Base-by-base conservation (phyloP, 2,888 invertebrate species). In the Caenorhabditis sinica region DNA sequence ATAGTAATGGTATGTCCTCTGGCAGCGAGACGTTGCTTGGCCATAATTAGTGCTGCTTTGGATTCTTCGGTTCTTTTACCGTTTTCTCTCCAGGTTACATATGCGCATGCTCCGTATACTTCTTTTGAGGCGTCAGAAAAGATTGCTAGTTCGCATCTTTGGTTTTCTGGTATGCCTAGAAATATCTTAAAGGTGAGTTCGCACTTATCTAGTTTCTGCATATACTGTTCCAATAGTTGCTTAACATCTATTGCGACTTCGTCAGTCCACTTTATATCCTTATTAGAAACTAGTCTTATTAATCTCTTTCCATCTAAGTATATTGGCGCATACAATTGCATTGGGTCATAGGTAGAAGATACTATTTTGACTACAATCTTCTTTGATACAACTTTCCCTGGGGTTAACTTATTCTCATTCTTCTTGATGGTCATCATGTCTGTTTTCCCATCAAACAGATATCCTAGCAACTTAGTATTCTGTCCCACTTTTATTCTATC, bases 71-170 rank as follows among this genome's bases (percentile, higher is more conserved):
- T n/a, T n/a, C n/a, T n/a, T n/a, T n/a, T n/a, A n/a, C n/a, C n/a
- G n/a, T 56, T 65, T 0, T 75, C 33, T n/a, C 6, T 11, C 36
- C 43, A 40, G 17, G 23, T n/a, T 49, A 73, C 9, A 23, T 75
- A 75, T 23, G 65, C 65, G 11, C 33, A 51, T 17, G 53, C 51
- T n/a, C 53, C 75, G 36, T 53, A 75, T 1, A 75, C 56, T 5
- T 63, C 36, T 65, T 65, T 65, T 4, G 75, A 75, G 11, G 75
- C 75, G 43, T 75, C 75, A 11, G 65, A 63, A 30, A 75, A 66
- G 23, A 75, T 33, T n/a, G 23, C 28, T 33, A 74, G 23, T 23
- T 28, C 33, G 23, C 33, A 51, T 45, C 11, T 2, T 20, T 23
- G 28, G 4, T 61, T 60, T 33, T 43, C 60, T n/a, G 25, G 25